Conservation (phyloP, 2,888 invertebrate species). For the Diplazon laetatorius region DNA sequence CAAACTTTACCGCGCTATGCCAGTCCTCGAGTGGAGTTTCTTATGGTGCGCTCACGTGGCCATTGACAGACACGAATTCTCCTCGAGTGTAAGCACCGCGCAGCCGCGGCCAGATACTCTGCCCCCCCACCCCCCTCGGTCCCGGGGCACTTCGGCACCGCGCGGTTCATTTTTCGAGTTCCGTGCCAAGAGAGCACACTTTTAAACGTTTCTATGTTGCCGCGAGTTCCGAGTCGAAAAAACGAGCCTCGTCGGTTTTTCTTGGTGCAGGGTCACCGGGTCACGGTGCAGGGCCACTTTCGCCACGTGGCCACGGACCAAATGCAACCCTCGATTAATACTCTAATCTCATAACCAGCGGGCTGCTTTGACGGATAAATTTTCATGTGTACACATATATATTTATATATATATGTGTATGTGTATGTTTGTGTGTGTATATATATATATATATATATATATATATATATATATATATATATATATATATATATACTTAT, state of each 20-base stretch:
- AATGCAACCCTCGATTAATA: conserved; percentile 4
- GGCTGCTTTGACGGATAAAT: background rate
- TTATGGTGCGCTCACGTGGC: conserved; percentile 2
- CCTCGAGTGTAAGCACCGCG: conserved; percentile 7
- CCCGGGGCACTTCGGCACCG: conserved; percentile 12
- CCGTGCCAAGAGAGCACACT: conserved; percentile 10
- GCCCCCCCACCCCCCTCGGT: no score
- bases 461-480: no score
- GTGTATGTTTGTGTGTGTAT: no score
- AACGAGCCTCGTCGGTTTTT: background rate
- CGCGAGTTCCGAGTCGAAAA: background rate
- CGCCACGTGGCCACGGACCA: conserved; percentile 9
- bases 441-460: no score
- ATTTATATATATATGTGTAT: no score
- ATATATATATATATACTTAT: no score
- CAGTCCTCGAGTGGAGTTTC: conserved; percentile 39
- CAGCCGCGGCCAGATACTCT: conserved; percentile 38
- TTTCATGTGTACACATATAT: no score
- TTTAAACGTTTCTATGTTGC: background rate
- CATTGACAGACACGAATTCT: conserved; percentile 17
- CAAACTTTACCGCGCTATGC: conserved; percentile 35
- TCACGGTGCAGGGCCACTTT: background rate
- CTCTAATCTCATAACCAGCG: conserved; percentile 19
- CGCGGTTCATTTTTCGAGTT: background rate
- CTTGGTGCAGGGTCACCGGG: background rate